phyloP scores from a whole-genome alignment of 1,140 invertebrate genomes.

The Tribolium madens region DNA sequence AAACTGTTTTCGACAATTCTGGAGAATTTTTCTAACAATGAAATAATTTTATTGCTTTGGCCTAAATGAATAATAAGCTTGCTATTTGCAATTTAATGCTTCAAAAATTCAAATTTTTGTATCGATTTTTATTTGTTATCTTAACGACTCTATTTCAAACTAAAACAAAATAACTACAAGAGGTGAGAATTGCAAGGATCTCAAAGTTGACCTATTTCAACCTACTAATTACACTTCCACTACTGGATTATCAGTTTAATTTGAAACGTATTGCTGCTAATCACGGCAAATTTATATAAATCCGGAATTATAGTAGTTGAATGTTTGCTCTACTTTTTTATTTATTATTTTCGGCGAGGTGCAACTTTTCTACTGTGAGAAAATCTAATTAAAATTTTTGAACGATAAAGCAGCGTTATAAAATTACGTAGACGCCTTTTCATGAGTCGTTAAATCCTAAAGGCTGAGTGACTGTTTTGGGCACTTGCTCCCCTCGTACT shows the following conservation, averaged over 20 bases:
- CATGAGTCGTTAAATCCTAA: neutral
- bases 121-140: slow-evolving; percentile 19
- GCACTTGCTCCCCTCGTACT: neutral
- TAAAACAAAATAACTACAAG: neutral
- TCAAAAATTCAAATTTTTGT: slow-evolving; percentile 26
- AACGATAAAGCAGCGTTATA: neutral
- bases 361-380: neutral
- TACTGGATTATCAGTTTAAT: neutral
- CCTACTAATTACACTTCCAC: neutral
- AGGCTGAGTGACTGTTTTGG: neutral
- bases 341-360: neutral
- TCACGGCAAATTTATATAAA: neutral
- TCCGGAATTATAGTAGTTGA: too few relatives aligned
- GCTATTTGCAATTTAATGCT: slow-evolving; percentile 31
- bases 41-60: neutral
- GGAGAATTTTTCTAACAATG: neutral
- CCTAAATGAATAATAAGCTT: slow-evolving; percentile 19
- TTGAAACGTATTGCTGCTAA: neutral
- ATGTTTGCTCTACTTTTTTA: neutral
- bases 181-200: neutral
- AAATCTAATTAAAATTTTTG: slow-evolving; percentile 2
- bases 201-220: slow-evolving; percentile 1
- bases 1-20: too few relatives aligned
- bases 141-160: neutral
- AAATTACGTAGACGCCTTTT: neutral